phyloP scores from a whole-genome alignment of 2,113 vertebrate species.

The Willisornis vidua region DNA sequence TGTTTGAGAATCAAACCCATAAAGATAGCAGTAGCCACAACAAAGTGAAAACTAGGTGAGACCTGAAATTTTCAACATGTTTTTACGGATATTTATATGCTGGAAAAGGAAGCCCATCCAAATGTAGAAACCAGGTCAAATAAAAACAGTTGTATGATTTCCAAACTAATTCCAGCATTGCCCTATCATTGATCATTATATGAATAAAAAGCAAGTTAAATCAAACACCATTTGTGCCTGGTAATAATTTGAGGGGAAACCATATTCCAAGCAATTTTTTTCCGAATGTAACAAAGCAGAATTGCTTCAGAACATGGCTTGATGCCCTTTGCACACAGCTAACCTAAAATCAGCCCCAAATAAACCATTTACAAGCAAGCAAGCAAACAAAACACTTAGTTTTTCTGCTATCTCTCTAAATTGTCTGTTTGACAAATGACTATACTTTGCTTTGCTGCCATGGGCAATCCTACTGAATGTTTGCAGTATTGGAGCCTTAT shows the following conservation, averaged over 20 bases:
- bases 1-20: constrained; percentile 4
- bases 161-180: neutral
- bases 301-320: constrained; percentile 21
- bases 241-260: constrained; percentile 7
- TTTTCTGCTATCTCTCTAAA: neutral
- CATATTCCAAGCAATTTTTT: neutral
- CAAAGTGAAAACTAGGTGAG: constrained; percentile 28
- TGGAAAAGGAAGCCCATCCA: neutral
- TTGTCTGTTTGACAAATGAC: neutral
- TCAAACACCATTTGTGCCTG: constrained; percentile 5
- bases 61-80: constrained; percentile 18
- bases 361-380: neutral
- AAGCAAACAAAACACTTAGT: neutral
- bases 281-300: neutral
- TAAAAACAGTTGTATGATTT: neutral
- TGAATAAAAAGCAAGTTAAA: constrained; percentile 23
- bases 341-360: neutral
- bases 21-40: constrained; percentile 39
- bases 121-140: neutral
- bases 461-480: neutral
- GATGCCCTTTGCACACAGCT: neutral
- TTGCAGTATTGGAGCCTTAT: neutral
- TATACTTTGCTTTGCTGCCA: neutral
- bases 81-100: constrained; percentile 28
- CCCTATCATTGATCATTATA: neutral